These are phyloP conservation scores for Saccostrea cuccullata DNA, from an alignment of 1,140 invertebrate species.

Conservation along the genomic window DNA sequence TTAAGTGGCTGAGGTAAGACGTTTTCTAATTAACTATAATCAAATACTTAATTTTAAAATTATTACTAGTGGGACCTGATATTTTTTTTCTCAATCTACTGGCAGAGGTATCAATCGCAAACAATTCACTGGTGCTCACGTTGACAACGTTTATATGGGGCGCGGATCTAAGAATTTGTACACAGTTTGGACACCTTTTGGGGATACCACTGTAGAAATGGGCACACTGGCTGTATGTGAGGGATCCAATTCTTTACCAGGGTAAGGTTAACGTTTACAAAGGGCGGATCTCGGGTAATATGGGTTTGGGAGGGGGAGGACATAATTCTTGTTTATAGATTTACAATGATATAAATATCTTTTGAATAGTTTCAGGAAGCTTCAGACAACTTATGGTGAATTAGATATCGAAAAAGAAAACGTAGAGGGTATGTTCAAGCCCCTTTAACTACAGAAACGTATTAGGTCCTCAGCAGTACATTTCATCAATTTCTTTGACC, in stretches of 20 bases:
- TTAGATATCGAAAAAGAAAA: constrained; percentile 68
- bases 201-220: constrained; percentile 69
- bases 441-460: too few species aligned
- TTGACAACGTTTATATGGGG: constrained; percentile 74
- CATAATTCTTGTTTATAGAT: too few species aligned
- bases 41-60: too few species aligned
- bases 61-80: too few species aligned
- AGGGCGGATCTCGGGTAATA: neutral
- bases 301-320: constrained; percentile 32
- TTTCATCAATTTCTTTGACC: too few species aligned
- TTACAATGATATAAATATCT: too few species aligned
- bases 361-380: constrained; percentile 65
- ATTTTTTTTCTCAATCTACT: neutral
- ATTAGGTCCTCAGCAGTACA: too few species aligned
- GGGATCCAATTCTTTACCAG: constrained; percentile 66
- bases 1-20: constrained; percentile 53
- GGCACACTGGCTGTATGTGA: constrained; percentile 72
- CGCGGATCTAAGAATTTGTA: constrained; percentile 67
- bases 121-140: constrained; percentile 73
- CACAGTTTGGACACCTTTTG: constrained; percentile 75
- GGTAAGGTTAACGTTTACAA: constrained; percentile 48
- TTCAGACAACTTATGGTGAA: constrained; percentile 71
- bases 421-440: constrained; percentile 61
- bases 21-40: too few species aligned
- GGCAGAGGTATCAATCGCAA: constrained; percentile 67